Evolutionary conservation across 2,113 vertebrate genomes (phyloP), one percentile per base, ranked within the genome.

Genomic region (Odobenus rosmarus): DNA sequence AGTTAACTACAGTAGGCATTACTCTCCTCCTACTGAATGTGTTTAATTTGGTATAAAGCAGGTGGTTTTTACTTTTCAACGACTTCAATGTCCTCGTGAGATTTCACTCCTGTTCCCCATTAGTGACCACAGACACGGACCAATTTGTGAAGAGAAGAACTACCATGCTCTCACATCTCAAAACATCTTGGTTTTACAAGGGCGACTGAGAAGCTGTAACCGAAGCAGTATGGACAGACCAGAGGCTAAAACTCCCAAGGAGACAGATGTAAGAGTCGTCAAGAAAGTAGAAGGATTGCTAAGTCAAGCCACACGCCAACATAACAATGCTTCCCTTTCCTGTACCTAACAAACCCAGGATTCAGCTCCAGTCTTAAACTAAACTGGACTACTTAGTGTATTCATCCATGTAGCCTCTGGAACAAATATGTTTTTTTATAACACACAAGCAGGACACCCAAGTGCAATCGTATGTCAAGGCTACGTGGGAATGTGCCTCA

Each of bases 401-500:
- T 42, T 46, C 72, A 39, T 1, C 12, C 57, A 7, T 0, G 8
- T 16, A 7, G 5, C 42, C 21, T 55, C 26, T 1, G 26, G 51
- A 61, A 53, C 24, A 55, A 46, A 10, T 39, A 14, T 0, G 28
- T 9, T 51, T 90, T 95, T 74, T 49, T 2, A 11, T 42, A 24
- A 23, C 10, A 36, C 21, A 59, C 14, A 46, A 7, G 39, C 57
- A n/a, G 49, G 23, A 28, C 23, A 21, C 2, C 3, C 51, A 19
- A 5, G 1, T n/a, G 49, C 74, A 12, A 18, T 0, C 26, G 21
- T 2, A 24, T 7, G 39, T 11, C 31, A 5, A 71, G 82, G 82
- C 15, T 18, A 0, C 24, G 12, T 24, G 55, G 39, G 28, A 42
- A 53, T 0, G 10, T 1, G 0, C 14, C 18, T 33, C 1, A 18